These are phyloP conservation scores for Hydrozoanthus gracilis DNA, from an alignment of 92 coral and sea anemone species.

Conservation along the genomic window DNA sequence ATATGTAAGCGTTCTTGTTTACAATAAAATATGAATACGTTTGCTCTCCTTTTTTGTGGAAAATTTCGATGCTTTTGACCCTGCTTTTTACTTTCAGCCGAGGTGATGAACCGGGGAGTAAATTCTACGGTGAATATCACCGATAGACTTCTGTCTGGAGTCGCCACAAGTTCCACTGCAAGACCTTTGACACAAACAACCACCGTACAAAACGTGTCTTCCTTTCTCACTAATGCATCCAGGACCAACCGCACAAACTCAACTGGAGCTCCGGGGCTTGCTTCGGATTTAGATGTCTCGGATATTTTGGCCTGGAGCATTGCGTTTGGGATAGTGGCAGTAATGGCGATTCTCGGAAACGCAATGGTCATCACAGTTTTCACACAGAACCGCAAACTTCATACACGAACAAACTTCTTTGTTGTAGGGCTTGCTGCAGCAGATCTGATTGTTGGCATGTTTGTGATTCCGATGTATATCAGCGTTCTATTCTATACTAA, in stretches of 20 bases:
- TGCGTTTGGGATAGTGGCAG: conserved; percentile 68
- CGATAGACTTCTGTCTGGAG: not conserved
- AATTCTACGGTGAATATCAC: conserved; percentile 22
- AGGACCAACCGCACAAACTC: not conserved
- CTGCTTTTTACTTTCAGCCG: conserved; percentile 15
- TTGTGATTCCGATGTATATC: conserved; percentile 75
- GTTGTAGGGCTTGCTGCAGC: conserved; percentile 81
- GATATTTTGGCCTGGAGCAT: conserved; percentile 69
- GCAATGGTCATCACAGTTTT: conserved; percentile 70
- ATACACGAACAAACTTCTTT: conserved; percentile 75
- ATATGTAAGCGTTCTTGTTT: not conserved
- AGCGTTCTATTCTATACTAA: conserved; percentile 49
- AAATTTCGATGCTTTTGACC: not conserved
- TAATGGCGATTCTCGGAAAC: conserved; percentile 79
- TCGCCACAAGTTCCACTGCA: not conserved
- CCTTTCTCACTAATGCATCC: not conserved
- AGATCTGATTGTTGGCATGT: conserved; percentile 70
- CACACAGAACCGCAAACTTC: conserved; percentile 65
- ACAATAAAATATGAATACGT: not conserved
- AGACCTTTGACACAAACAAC: not conserved
- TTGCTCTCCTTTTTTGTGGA: not conserved
- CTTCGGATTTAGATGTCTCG: not conserved
- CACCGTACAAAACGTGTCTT: not conserved
- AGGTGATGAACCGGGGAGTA: conserved; percentile 1
- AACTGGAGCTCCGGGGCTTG: not conserved